Evolutionary conservation across 2,113 vertebrate genomes (phyloP).

Genomic region (Myotis brandtii): DNA sequence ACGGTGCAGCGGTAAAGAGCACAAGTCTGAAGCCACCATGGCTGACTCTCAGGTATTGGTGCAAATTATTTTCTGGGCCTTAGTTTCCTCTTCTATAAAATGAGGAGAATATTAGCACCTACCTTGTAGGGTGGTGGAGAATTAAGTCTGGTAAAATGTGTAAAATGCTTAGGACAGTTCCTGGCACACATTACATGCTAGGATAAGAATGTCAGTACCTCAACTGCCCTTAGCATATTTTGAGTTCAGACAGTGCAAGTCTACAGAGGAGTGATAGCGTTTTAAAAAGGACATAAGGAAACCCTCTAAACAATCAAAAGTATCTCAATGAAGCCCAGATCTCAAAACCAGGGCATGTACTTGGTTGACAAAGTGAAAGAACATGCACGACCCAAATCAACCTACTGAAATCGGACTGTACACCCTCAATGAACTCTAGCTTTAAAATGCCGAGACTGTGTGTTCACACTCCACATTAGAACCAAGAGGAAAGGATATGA

Average conservation of each 20-base stretch:
- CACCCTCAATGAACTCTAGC: neutral
- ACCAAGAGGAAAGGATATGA: neutral
- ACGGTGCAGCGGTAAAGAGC: neutral
- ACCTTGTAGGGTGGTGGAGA: neutral
- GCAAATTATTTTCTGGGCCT: neutral
- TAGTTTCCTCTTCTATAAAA: neutral
- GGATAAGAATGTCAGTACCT: neutral
- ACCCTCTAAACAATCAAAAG: neutral
- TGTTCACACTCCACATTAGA: neutral
- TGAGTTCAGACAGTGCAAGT: neutral
- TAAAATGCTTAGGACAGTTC: neutral
- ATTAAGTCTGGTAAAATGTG: neutral
- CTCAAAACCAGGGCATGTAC: neutral
- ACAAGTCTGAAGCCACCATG: neutral
- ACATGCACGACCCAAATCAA: neutral
- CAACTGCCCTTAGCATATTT: neutral
- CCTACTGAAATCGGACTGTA: neutral
- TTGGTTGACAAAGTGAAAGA: neutral
- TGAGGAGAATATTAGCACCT: neutral
- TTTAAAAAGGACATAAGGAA: neutral
- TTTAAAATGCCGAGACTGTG: neutral
- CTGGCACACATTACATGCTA: neutral
- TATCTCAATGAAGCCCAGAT: neutral
- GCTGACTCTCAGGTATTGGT: neutral
- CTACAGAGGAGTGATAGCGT: neutral